Percentiles rank a stretch among this genome's conserved stretches.
phyloP scores from a whole-genome alignment of 1,140 invertebrate genomes.

The Drosophila athabasca region DNA sequence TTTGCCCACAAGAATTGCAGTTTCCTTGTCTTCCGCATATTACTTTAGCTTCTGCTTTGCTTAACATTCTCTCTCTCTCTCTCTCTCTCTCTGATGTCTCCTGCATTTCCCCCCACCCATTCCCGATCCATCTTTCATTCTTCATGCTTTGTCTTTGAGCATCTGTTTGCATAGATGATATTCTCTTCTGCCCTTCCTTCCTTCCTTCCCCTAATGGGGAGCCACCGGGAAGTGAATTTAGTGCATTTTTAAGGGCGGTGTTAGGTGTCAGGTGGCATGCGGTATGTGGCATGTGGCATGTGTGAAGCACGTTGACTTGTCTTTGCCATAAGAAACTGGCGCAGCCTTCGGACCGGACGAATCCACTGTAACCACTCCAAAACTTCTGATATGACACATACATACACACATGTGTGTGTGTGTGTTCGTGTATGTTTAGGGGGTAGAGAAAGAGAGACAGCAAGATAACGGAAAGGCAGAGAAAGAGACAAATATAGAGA shows the following conservation, averaged over 20 bases:
- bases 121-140: background rate
- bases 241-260: background rate
- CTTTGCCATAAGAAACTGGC: constrained; percentile 65
- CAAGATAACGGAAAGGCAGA: background rate
- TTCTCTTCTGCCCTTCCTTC: no score
- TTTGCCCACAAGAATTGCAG: constrained; percentile 25
- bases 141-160: constrained; percentile 11
- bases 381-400: constrained; percentile 54
- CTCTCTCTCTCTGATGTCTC: no score
- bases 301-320: constrained; percentile 63
- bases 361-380: constrained; percentile 71
- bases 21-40: constrained; percentile 13
- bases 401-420: no score
- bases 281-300: constrained; percentile 19
- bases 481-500: constrained; percentile 35
- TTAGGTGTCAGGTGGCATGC: constrained; percentile 25
- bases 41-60: no score
- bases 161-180: constrained; percentile 3
- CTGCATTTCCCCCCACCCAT: background rate
- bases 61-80: no score
- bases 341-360: constrained; percentile 58
- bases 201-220: no score
- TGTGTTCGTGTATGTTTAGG: background rate
- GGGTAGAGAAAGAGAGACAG: background rate
- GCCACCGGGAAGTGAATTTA: background rate